Percentiles rank a stretch among this genome's conserved stretches.
phyloP scores from a whole-genome alignment of 2,888 invertebrate genomes.

The Archips xylosteana region DNA sequence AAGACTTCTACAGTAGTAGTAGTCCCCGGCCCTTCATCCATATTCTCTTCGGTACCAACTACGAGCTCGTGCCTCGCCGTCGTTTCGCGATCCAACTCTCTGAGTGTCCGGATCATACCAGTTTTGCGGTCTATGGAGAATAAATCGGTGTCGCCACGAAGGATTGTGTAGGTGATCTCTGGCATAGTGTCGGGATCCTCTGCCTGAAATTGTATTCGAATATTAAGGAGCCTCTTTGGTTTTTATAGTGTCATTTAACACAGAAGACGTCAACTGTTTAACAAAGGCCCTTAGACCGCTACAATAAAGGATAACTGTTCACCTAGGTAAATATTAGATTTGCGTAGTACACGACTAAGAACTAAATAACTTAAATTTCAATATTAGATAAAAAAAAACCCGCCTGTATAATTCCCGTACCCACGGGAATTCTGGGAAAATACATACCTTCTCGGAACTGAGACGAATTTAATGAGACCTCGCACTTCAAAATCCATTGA shows the following conservation, averaged over 20 bases:
- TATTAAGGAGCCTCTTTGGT: background rate
- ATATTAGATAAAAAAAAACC: too few relatives aligned
- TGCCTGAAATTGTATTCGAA: constrained; percentile 80
- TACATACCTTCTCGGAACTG: too few relatives aligned
- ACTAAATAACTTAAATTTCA: too few relatives aligned
- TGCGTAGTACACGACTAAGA: too few relatives aligned
- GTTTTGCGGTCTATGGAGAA: constrained; percentile 93
- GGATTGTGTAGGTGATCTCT: constrained; percentile 93
- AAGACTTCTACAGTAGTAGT: constrained; percentile 90
- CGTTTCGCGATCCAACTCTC: constrained; percentile 92
- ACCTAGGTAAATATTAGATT: too few relatives aligned
- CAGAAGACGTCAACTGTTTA: too few relatives aligned
- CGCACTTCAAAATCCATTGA: too few relatives aligned
- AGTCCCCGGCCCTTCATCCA: constrained; percentile 87
- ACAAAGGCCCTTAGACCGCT: too few relatives aligned
- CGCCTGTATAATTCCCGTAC: too few relatives aligned
- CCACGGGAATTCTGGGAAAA: too few relatives aligned
- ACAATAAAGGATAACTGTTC: too few relatives aligned
- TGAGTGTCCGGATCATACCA: constrained; percentile 91
- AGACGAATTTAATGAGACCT: too few relatives aligned
- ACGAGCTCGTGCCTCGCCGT: constrained; percentile 90
- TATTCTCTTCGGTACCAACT: constrained; percentile 94
- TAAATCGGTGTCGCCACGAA: constrained; percentile 92
- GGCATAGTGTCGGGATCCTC: constrained; percentile 93
- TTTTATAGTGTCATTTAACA: background rate